Percentiles rank a stretch among this genome's conserved stretches.
phyloP scores from a whole-genome alignment of 2,797 vertebrate species.

The Paramormyrops hopkinsi region DNA sequence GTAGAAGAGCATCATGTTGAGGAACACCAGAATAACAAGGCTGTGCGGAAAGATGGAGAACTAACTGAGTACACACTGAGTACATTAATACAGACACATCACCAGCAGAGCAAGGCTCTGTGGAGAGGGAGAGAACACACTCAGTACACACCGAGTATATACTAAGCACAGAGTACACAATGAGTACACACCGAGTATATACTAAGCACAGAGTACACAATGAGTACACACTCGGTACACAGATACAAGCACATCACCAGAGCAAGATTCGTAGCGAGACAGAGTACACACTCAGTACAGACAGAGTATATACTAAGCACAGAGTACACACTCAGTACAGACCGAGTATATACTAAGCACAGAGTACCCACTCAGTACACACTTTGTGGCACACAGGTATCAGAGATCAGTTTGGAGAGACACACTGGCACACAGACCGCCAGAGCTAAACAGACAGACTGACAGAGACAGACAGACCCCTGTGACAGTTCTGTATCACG shows the following conservation, averaged over 20 bases:
- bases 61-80: background rate
- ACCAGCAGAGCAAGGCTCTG: background rate
- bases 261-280: background rate
- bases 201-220: background rate
- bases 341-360: background rate
- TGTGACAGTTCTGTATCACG: background rate
- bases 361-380: background rate
- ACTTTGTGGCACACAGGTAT: background rate
- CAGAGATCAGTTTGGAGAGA: background rate
- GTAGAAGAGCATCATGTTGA: conserved; percentile 98
- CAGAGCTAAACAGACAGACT: background rate
- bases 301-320: too few species aligned
- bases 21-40: conserved; percentile 89
- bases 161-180: background rate
- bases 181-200: background rate
- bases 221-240: background rate
- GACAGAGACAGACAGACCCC: background rate
- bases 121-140: background rate
- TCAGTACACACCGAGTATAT: background rate
- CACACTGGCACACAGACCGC: background rate
- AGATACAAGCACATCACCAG: background rate
- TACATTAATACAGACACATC: background rate
- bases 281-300: background rate
- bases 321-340: background rate
- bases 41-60: conserved; percentile 47